Evolutionary conservation across 2,797 vertebrate genomes (phyloP).

Genomic region (Sebastes itinus): DNA sequence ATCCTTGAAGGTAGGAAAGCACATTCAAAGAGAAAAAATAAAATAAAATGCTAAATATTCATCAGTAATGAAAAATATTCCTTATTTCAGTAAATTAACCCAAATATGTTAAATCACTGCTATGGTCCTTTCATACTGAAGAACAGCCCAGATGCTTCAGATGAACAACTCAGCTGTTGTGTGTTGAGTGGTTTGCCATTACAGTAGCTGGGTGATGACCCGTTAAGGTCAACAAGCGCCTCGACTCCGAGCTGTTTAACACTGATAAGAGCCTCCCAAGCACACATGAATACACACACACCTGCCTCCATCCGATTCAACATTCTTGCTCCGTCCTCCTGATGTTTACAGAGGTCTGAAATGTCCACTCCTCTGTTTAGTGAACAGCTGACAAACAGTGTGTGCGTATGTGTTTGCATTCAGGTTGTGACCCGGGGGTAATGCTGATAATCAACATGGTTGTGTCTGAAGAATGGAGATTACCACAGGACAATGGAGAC

Average conservation of each 20-base stretch:
- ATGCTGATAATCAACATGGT: constrained; percentile 19
- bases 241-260: constrained; percentile 45
- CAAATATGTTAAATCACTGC: background rate
- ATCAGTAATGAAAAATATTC: background rate
- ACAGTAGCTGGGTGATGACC: constrained; percentile 41
- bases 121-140: background rate
- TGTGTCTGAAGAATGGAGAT: constrained; percentile 31
- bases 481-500: constrained; percentile 34
- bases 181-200: constrained; percentile 20
- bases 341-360: constrained; percentile 44
- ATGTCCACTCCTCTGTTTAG: constrained; percentile 22
- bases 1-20: background rate
- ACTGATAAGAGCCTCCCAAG: constrained; percentile 46
- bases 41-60: background rate
- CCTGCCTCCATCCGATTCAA: constrained; percentile 34
- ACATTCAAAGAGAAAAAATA: no score
- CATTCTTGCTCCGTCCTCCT: constrained; percentile 31
- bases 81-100: background rate
- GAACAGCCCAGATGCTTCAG: background rate
- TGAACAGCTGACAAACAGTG: constrained; percentile 24
- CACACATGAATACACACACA: constrained; percentile 37
- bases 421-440: background rate
- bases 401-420: background rate
- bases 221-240: constrained; percentile 42
- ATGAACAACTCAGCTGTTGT: background rate